Percentiles rank a stretch among this genome's conserved stretches.
These are phyloP conservation scores for Beroe forskalii DNA, from an alignment of 37 sponge, comb jelly and placozoan genomes.

Conservation along the genomic window DNA sequence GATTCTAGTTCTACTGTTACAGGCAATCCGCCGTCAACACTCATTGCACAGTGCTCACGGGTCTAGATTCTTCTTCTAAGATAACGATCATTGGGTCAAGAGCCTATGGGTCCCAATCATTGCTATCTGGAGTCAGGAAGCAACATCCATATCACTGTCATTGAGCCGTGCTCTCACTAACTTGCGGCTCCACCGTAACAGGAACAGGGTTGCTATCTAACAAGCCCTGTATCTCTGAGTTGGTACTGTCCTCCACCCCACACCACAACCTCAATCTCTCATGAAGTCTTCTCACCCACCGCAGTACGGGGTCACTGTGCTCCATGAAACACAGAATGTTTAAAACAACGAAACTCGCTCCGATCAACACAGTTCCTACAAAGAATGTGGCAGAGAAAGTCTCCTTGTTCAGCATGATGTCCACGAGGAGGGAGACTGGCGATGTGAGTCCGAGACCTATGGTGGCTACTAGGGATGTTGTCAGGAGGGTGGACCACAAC, in stretches of 20 bases:
- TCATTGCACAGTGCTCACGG: too few relatives aligned
- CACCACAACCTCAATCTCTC: background rate
- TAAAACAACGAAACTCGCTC: background rate
- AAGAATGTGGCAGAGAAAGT: constrained; percentile 1
- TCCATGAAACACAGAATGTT: constrained; percentile 26
- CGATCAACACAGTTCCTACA: constrained; percentile 17
- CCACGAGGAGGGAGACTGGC: constrained; percentile 25
- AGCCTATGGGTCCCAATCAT: too few relatives aligned
- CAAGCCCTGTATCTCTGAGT: constrained; percentile 24
- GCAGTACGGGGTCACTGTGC: constrained; percentile 30
- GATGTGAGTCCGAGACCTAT: constrained; percentile 45
- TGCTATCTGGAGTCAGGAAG: too few relatives aligned
- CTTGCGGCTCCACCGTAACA: background rate
- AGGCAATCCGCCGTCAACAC: too few relatives aligned
- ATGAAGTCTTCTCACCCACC: background rate
- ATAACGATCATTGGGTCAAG: too few relatives aligned
- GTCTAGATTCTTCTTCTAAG: too few relatives aligned
- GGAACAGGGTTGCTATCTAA: background rate
- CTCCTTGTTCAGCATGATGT: constrained; percentile 57
- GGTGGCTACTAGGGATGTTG: constrained; percentile 36
- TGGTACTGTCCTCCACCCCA: background rate
- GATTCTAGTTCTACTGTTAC: too few relatives aligned
- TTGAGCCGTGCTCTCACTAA: too few relatives aligned
- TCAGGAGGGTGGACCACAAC: constrained; percentile 74
- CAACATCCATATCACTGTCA: too few relatives aligned